These are phyloP conservation scores for Coecobrya sp. DNA, from an alignment of 2,888 invertebrate genomes.

Conservation along the genomic window DNA sequence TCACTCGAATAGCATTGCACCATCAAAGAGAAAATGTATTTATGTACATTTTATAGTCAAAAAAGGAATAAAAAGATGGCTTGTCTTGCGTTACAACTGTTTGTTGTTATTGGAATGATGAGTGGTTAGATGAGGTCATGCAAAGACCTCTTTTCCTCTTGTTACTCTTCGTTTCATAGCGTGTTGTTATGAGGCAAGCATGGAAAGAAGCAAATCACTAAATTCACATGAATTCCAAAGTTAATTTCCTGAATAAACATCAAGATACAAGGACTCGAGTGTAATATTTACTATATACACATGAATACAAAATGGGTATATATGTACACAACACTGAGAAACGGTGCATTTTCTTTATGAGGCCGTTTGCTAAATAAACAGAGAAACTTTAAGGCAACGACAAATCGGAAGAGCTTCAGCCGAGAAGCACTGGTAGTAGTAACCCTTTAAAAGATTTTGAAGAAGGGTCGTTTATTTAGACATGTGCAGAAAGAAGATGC, in stretches of 20 bases:
- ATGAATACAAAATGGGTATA: neutral
- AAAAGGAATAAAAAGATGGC: slow-evolving; percentile 40
- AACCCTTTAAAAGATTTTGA: neutral
- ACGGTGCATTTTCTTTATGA: neutral
- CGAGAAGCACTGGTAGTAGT: too few relatives aligned
- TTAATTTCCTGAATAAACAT: slow-evolving; percentile 77
- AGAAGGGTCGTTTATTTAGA: slow-evolving; percentile 19
- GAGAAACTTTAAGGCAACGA: neutral
- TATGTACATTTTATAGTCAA: neutral
- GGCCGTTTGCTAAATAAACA: slow-evolving; percentile 21
- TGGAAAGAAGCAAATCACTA: slow-evolving; percentile 61
- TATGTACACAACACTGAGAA: neutral
- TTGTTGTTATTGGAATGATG: slow-evolving; percentile 39
- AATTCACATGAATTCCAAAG: slow-evolving; percentile 70
- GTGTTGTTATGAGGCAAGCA: neutral
- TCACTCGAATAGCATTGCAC: too few relatives aligned
- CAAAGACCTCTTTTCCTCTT: slow-evolving; percentile 13
- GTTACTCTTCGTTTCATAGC: neutral
- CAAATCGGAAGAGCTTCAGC: neutral
- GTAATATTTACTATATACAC: slow-evolving; percentile 24
- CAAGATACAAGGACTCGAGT: slow-evolving; percentile 38
- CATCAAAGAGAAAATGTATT: neutral
- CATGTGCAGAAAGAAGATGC: slow-evolving; percentile 30
- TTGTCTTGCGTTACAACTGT: slow-evolving; percentile 38
- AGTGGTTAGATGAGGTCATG: slow-evolving; percentile 63